phyloP scores from a whole-genome alignment of 1,140 invertebrate genomes.

The Drosophila nannoptera region DNA sequence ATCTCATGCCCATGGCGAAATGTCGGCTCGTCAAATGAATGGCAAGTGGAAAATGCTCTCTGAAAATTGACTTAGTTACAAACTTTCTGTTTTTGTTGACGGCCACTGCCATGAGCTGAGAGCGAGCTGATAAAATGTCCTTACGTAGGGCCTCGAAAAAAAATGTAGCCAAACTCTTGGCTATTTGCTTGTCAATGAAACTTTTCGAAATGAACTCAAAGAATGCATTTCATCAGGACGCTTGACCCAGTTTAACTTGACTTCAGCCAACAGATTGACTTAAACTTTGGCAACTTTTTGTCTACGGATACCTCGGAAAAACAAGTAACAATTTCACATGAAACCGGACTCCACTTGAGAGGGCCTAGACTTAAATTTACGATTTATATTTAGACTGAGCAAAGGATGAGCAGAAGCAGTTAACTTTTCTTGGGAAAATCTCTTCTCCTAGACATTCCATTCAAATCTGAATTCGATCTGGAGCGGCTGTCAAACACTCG shows the following conservation, averaged over 20 bases:
- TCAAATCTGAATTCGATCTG: constrained; percentile 4
- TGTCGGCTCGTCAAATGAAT: constrained; percentile 13
- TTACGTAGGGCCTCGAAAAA: constrained; percentile 16
- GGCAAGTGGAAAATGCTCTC: constrained; percentile 21
- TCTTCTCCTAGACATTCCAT: not conserved
- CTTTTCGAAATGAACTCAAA: constrained; percentile 15
- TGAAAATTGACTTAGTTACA: constrained; percentile 33
- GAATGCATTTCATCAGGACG: constrained; percentile 3
- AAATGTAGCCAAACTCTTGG: not conserved
- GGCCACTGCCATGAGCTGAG: not conserved
- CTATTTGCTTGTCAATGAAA: constrained; percentile 27
- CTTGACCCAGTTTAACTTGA: constrained; percentile 21
- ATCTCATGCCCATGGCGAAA: constrained; percentile 2
- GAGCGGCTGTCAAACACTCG: constrained; percentile 27
- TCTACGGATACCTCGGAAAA: not conserved
- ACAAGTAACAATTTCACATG: not conserved
- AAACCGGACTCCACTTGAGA: too few relatives aligned
- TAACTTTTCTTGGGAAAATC: not conserved
- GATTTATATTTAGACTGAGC: too few relatives aligned
- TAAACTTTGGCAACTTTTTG: constrained; percentile 6
- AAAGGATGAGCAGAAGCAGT: too few relatives aligned
- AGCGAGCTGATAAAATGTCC: constrained; percentile 13
- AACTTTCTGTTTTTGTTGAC: constrained; percentile 33
- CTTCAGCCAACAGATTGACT: not conserved
- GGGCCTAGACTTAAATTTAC: too few relatives aligned